Percentiles rank a stretch among this genome's conserved stretches.
Conservation (phyloP, 2,888 invertebrate genomes). For the Coleophora deauratella region DNA sequence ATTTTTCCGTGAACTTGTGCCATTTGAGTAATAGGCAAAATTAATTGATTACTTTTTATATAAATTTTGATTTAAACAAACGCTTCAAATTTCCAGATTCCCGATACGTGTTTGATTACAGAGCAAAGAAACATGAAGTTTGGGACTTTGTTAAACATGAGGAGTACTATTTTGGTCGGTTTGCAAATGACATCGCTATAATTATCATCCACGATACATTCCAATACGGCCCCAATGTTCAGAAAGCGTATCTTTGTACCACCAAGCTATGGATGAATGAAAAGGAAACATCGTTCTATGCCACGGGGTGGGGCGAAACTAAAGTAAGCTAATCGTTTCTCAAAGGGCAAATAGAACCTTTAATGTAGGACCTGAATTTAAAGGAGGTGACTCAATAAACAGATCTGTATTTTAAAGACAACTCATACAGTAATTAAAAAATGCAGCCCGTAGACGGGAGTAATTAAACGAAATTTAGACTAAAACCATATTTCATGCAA, state of each 20-base stretch:
- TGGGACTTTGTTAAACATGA: slow-evolving; percentile 27
- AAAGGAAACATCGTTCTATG: slow-evolving; percentile 23
- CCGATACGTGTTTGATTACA: slow-evolving; percentile 20
- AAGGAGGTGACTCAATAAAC: too few species aligned
- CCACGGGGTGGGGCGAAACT: slow-evolving; percentile 33
- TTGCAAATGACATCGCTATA: slow-evolving; percentile 29
- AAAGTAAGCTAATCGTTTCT: slow-evolving; percentile 16
- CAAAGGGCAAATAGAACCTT: too few species aligned
- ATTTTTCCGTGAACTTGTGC: too few species aligned
- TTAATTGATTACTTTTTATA: too few species aligned
- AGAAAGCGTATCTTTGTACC: slow-evolving; percentile 21
- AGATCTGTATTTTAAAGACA: too few species aligned
- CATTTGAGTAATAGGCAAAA: too few species aligned
- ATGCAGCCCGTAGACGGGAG: too few species aligned
- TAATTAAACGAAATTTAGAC: too few species aligned
- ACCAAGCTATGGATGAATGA: slow-evolving; percentile 26
- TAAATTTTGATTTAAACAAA: not conserved
- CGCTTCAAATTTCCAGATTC: slow-evolving; percentile 21
- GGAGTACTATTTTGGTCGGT: slow-evolving; percentile 21
- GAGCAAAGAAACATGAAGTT: slow-evolving; percentile 19
- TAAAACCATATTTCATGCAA: too few species aligned
- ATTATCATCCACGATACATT: slow-evolving; percentile 25
- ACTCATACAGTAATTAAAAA: too few species aligned
- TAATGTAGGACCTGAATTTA: too few species aligned
- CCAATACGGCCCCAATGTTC: slow-evolving; percentile 16